Conservation (phyloP, 1,140 invertebrate genomes). For the Drosophila simulans region DNA sequence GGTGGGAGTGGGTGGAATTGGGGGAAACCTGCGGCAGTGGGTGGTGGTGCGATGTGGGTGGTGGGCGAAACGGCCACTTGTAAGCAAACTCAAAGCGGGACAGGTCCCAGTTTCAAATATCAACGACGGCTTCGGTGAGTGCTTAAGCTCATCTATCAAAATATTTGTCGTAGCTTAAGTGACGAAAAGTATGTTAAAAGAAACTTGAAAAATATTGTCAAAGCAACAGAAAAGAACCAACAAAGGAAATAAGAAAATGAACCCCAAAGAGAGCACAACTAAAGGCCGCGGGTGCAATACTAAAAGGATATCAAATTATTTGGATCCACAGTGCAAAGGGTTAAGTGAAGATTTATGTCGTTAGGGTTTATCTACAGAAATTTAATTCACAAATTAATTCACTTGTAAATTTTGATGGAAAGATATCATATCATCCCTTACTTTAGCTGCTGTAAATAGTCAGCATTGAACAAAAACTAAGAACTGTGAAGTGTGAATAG, state of each 20-base stretch:
- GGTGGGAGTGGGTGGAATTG: constrained; percentile 4
- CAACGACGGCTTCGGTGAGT: constrained; percentile 52
- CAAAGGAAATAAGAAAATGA: neutral
- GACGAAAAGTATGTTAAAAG: constrained; percentile 42
- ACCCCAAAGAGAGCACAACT: neutral
- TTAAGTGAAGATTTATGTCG: constrained; percentile 37
- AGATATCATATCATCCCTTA: too few relatives aligned
- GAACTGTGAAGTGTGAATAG: too few relatives aligned
- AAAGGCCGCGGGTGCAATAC: constrained; percentile 9
- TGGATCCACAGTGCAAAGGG: constrained; percentile 5
- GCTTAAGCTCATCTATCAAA: constrained; percentile 65
- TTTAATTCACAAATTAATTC: neutral
- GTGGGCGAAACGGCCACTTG: constrained; percentile 44
- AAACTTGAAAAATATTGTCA: constrained; percentile 36
- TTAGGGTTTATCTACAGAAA: neutral
- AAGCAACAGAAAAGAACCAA: constrained; percentile 15
- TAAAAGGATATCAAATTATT: constrained; percentile 15
- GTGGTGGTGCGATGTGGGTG: neutral
- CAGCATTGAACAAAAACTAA: too few relatives aligned
- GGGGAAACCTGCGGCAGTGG: constrained; percentile 16
- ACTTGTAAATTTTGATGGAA: neutral
- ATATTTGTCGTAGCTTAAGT: constrained; percentile 59
- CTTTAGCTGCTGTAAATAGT: too few relatives aligned
- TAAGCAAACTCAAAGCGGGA: constrained; percentile 48
- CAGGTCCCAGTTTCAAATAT: constrained; percentile 56